Evolutionary conservation across 2,113 vertebrate genomes (phyloP).

Genomic region (Rhipidura dahli): DNA sequence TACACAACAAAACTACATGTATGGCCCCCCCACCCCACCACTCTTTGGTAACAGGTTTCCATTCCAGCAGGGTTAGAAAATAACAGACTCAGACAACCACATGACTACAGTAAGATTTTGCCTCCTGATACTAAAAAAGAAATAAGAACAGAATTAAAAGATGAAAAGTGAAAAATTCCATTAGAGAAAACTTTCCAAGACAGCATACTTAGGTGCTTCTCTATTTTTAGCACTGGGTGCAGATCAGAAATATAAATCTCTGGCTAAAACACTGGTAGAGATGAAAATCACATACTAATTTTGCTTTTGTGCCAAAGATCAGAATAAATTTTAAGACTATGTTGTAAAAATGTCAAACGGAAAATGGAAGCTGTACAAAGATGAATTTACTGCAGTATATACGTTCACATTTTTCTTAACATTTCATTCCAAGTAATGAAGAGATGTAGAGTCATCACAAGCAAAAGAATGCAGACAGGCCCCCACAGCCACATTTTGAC

Average conservation of each 20-base stretch:
- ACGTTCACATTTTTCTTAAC: not conserved
- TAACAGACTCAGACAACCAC: not conserved
- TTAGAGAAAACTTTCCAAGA: not conserved
- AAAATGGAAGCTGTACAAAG: slow-evolving; percentile 5
- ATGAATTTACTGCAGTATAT: not conserved
- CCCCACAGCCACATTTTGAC: not conserved
- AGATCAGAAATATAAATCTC: not conserved
- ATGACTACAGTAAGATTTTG: not conserved
- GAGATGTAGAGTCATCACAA: not conserved
- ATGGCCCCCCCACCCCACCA: not conserved
- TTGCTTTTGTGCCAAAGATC: not conserved
- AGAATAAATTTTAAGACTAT: slow-evolving; percentile 23
- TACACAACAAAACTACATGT: not conserved
- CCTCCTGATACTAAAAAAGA: not conserved
- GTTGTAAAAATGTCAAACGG: not conserved
- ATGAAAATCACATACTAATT: not conserved
- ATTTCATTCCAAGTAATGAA: not conserved
- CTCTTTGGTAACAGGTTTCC: not conserved
- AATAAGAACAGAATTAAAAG: not conserved
- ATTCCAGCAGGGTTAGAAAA: not conserved
- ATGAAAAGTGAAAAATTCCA: not conserved
- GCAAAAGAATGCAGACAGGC: not conserved
- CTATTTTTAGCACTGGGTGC: not conserved
- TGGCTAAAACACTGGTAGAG: not conserved
- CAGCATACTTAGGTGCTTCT: not conserved